A percentile compares a stretch with the other conserved stretches of the same genome.
Conservation (phyloP, 2,888 invertebrate species). For the Hirtodrosophila confusa region DNA sequence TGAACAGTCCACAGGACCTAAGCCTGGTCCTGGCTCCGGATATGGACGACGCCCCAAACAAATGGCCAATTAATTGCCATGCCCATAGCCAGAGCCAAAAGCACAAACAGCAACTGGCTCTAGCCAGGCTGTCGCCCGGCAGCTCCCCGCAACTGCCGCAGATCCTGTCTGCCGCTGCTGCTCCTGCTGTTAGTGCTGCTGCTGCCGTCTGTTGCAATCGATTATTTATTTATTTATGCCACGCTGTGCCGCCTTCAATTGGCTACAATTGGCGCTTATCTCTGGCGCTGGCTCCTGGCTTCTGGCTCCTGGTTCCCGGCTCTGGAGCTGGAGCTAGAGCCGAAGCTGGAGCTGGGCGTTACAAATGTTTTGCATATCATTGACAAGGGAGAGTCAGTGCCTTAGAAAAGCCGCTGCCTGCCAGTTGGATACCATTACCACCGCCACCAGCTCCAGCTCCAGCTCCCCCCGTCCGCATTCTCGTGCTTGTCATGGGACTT, state of each 20-base stretch:
- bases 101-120: constrained; percentile 19
- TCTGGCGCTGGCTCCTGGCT: constrained; percentile 28
- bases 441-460: background rate
- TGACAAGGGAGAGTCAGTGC: constrained; percentile 45
- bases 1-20: background rate
- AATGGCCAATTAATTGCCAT: constrained; percentile 76
- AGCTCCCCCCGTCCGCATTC: background rate
- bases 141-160: background rate
- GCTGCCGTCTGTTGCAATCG: constrained; percentile 53
- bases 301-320: constrained; percentile 7
- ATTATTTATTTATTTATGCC: constrained; percentile 78
- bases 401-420: constrained; percentile 42
- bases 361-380: constrained; percentile 73
- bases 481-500: constrained; percentile 47
- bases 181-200: background rate
- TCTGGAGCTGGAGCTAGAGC: constrained; percentile 13
- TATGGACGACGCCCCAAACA: constrained; percentile 54
- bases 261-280: constrained; percentile 76
- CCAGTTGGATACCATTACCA: constrained; percentile 14
- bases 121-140: constrained; percentile 24
- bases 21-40: constrained; percentile 16
- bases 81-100: constrained; percentile 21
- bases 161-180: background rate
- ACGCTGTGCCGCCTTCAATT: constrained; percentile 70
- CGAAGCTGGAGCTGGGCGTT: constrained; percentile 16